phyloP scores from a whole-genome alignment of 2,113 vertebrate species.

The Pollimyrus isidori region DNA sequence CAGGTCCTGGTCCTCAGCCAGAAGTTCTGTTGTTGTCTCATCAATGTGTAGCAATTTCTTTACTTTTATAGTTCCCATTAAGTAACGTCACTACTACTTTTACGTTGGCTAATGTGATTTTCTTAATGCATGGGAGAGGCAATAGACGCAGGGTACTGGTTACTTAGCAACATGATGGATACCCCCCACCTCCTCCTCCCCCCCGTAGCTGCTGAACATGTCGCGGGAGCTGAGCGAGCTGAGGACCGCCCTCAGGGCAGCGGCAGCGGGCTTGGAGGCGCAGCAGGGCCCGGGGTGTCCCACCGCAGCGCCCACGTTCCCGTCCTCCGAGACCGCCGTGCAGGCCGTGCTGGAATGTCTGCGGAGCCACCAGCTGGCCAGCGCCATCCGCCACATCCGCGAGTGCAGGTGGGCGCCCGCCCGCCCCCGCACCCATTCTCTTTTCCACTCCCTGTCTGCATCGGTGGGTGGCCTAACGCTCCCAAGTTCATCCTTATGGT shows the following conservation, averaged over 20 bases:
- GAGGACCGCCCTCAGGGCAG: constrained; percentile 81
- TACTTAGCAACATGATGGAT: not conserved
- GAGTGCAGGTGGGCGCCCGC: constrained; percentile 80
- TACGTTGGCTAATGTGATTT: not conserved
- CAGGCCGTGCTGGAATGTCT: constrained; percentile 92
- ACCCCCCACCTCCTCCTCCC: not conserved
- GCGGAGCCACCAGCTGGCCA: constrained; percentile 83
- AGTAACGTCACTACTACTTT: not conserved
- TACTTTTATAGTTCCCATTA: not conserved
- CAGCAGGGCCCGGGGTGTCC: constrained; percentile 60
- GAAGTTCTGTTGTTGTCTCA: not conserved
- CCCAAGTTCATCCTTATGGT: not conserved
- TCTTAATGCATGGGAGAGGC: not conserved
- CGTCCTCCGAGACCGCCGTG: constrained; percentile 82
- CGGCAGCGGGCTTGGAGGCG: constrained; percentile 74
- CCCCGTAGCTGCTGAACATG: constrained; percentile 84
- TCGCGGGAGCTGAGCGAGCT: constrained; percentile 90
- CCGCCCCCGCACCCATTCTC: fast-evolving
- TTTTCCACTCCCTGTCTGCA: not conserved
- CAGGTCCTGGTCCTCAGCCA: not conserved
- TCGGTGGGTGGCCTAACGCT: not conserved
- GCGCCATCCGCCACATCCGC: constrained; percentile 81
- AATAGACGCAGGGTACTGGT: not conserved
- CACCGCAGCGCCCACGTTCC: constrained; percentile 68
- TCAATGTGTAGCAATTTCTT: not conserved